These are phyloP conservation scores for Macrotrachela quadricornifera DNA, from an alignment of 1,140 invertebrate species.

Conservation along the genomic window DNA sequence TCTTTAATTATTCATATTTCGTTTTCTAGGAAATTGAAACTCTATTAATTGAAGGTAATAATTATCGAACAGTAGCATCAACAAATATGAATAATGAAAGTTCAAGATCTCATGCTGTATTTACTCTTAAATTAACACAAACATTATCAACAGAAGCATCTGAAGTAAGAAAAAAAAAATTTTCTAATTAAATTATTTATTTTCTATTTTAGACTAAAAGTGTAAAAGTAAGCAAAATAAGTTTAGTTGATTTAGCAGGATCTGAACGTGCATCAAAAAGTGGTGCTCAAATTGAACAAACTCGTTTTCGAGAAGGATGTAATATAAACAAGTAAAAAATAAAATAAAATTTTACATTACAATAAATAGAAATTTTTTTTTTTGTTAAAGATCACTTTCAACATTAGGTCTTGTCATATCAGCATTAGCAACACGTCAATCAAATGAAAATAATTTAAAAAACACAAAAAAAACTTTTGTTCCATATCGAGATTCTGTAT, in stretches of 20 bases:
- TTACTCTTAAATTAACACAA: slow-evolving; percentile 82
- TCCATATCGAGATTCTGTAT: slow-evolving; percentile 66
- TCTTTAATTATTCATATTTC: too few species aligned
- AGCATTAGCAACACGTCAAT: slow-evolving; percentile 23
- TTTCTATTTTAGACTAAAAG: too few species aligned
- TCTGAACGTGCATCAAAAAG: slow-evolving; percentile 52
- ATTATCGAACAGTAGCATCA: slow-evolving; percentile 84
- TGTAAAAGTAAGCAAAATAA: slow-evolving; percentile 43
- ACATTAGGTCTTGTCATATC: slow-evolving; percentile 34
- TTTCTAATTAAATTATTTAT: too few species aligned
- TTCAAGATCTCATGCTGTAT: slow-evolving; percentile 88
- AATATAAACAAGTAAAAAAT: slow-evolving; percentile 41
- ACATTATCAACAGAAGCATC: slow-evolving; percentile 59
- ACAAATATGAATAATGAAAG: slow-evolving; percentile 99
- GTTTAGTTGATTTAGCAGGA: slow-evolving; percentile 78
- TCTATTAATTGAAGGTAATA: slow-evolving; percentile 92
- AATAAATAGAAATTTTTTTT: too few species aligned
- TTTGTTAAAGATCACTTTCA: slow-evolving; percentile 27
- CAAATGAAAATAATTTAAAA: slow-evolving; percentile 9
- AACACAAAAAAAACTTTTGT: slow-evolving; percentile 20
- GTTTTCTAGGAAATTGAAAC: slow-evolving; percentile 86
- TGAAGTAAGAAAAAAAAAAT: slow-evolving; percentile 33
- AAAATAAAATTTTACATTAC: too few species aligned
- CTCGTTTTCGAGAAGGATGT: slow-evolving; percentile 38
- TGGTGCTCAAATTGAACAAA: slow-evolving; percentile 34